A percentile compares a stretch with the other conserved stretches of the same genome.
Evolutionary conservation across 2,797 vertebrate genomes (phyloP).

Genomic region (Malurus splendens): DNA sequence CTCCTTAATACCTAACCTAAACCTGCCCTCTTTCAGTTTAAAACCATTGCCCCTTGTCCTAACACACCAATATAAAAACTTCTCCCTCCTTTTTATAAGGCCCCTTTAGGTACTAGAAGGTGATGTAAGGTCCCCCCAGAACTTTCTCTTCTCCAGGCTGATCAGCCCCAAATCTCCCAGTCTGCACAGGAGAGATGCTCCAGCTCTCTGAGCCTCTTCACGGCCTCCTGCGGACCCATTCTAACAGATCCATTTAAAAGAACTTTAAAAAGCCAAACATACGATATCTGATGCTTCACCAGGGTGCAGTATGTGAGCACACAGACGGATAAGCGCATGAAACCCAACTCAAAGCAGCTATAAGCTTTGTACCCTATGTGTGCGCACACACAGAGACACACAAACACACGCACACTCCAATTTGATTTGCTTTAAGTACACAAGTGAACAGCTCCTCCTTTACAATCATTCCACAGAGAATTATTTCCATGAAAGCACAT

Average conservation of each 20-base stretch:
- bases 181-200: not conserved
- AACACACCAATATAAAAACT: not conserved
- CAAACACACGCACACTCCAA: fast-evolving
- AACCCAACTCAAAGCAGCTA: not conserved
- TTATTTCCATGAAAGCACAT: not conserved
- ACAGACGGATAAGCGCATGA: not conserved
- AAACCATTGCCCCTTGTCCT: not conserved
- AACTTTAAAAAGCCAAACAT: not conserved
- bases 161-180: not conserved
- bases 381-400: not conserved
- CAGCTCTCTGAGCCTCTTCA: not conserved
- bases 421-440: not conserved
- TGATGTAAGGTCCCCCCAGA: not conserved
- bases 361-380: not conserved
- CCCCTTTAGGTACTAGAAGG: not conserved
- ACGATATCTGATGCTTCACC: not conserved
- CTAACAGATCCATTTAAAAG: not conserved
- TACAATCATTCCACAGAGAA: not conserved
- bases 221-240: not conserved
- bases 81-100: not conserved
- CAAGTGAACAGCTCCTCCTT: not conserved
- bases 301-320: too few species aligned
- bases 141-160: not conserved
- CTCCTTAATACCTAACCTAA: not conserved
- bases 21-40: not conserved